A percentile compares a stretch with the other conserved stretches of the same genome.
Conservation (phyloP, 2,888 invertebrate genomes). For the Folsomia candida region DNA sequence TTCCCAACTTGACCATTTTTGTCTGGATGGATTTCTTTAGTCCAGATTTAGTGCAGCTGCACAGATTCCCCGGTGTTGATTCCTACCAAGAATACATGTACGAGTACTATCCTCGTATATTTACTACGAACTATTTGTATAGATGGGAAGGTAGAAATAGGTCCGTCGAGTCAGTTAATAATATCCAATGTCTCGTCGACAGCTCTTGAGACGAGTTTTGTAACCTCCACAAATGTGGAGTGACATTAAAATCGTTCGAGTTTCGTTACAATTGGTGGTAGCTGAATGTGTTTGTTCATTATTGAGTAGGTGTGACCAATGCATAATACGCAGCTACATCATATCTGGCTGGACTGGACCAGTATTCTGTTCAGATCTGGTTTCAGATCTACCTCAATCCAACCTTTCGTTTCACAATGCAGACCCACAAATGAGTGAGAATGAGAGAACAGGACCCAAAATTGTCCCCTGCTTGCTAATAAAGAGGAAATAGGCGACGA, state of each 20-base stretch:
- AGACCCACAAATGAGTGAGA: not conserved
- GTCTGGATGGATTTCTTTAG: not conserved
- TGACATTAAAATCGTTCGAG: not conserved
- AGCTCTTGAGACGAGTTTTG: not conserved
- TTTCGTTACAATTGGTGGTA: not conserved
- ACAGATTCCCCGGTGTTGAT: not conserved
- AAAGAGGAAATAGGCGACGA: slow-evolving; percentile 2
- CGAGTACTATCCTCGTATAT: not conserved
- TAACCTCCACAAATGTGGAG: not conserved
- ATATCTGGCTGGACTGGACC: not conserved
- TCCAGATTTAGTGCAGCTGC: not conserved
- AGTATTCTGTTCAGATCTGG: not conserved
- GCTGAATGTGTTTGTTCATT: slow-evolving; percentile 3
- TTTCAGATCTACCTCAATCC: slow-evolving; percentile 3
- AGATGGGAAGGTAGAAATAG: not conserved
- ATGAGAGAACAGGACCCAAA: not conserved
- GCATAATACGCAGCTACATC: no score
- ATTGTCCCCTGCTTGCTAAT: not conserved
- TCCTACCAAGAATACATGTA: not conserved
- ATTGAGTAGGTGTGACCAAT: slow-evolving; percentile 7
- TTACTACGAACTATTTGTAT: not conserved
- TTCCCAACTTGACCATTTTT: not conserved
- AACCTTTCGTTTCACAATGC: not conserved
- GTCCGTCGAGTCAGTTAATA: slow-evolving; percentile 3
- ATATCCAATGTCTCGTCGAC: slow-evolving; percentile 2